A percentile compares a stretch with the other conserved stretches of the same genome.
phyloP scores from a whole-genome alignment of 2,888 invertebrate species.

The Dorcus parallelipipedus region DNA sequence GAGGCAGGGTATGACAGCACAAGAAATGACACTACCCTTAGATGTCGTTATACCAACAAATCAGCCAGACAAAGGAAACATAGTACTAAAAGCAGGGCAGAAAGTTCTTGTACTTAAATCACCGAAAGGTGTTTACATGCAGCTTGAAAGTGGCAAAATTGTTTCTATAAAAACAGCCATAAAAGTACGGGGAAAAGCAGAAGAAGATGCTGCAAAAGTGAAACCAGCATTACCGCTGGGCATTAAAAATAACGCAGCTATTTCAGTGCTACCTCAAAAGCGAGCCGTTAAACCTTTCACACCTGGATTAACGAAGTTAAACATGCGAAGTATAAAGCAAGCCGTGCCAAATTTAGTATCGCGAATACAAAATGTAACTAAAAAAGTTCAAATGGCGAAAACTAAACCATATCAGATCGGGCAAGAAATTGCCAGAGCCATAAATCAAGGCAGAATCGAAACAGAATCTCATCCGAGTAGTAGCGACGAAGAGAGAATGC shows the following conservation, averaged over 20 bases:
- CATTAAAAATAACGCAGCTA: slow-evolving; percentile 59
- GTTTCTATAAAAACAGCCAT: slow-evolving; percentile 84
- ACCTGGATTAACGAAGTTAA: slow-evolving; percentile 39
- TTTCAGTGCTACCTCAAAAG: slow-evolving; percentile 56
- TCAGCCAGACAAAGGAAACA: slow-evolving; percentile 83
- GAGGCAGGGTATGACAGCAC: slow-evolving; percentile 90
- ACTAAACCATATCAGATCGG: slow-evolving; percentile 37
- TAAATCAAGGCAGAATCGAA: slow-evolving; percentile 21
- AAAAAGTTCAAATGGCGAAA: slow-evolving; percentile 32
- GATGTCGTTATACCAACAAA: slow-evolving; percentile 93
- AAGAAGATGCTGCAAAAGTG: slow-evolving; percentile 42
- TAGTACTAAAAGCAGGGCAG: slow-evolving; percentile 89
- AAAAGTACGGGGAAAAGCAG: slow-evolving; percentile 59
- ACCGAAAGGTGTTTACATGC: slow-evolving; percentile 94
- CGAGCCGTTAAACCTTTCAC: slow-evolving; percentile 38
- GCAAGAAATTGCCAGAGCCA: slow-evolving; percentile 33
- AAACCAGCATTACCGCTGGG: slow-evolving; percentile 36
- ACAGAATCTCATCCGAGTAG: slow-evolving; percentile 25
- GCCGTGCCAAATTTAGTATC: slow-evolving; percentile 44
- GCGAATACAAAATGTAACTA: slow-evolving; percentile 38
- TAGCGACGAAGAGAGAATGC: slow-evolving; percentile 28
- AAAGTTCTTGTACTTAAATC: slow-evolving; percentile 93
- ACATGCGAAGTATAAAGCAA: slow-evolving; percentile 42
- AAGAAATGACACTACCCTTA: slow-evolving; percentile 87
- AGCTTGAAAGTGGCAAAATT: slow-evolving; percentile 89